These are phyloP conservation scores for Spilarctia lutea DNA, from an alignment of 2,888 invertebrate species.

Conservation along the genomic window DNA sequence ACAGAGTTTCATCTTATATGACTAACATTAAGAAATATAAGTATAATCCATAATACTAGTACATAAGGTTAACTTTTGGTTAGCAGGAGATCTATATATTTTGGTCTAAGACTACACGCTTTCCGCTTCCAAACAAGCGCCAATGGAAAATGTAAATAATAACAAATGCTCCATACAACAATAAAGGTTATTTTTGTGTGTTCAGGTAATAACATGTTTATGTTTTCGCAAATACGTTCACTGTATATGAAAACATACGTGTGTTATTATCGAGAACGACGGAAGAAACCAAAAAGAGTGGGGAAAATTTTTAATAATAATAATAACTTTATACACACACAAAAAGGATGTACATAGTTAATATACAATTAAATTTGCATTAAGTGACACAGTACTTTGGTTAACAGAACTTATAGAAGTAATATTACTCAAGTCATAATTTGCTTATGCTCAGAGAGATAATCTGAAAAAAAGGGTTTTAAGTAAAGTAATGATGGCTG, in stretches of 20 bases:
- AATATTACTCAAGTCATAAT: background rate
- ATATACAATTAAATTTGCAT: no score
- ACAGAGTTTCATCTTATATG: slow-evolving; percentile 27
- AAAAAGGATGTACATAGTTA: no score
- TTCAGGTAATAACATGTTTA: slow-evolving; percentile 27
- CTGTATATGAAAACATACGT: slow-evolving; percentile 17
- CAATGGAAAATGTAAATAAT: slow-evolving; percentile 43
- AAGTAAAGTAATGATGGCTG: no score
- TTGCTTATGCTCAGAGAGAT: no score
- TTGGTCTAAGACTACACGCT: slow-evolving; percentile 8
- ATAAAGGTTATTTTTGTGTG: slow-evolving; percentile 44
- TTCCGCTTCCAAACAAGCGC: slow-evolving; percentile 13
- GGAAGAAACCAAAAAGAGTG: background rate
- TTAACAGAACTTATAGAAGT: no score
- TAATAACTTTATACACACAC: no score
- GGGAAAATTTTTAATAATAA: background rate
- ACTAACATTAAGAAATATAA: slow-evolving; percentile 1
- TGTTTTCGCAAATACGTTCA: slow-evolving; percentile 29
- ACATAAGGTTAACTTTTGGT: slow-evolving; percentile 26
- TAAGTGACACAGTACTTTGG: no score
- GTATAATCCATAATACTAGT: slow-evolving; percentile 2
- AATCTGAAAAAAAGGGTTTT: no score
- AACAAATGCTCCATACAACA: slow-evolving; percentile 24
- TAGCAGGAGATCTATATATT: slow-evolving; percentile 26
- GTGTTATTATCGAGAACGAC: slow-evolving; percentile 6